phyloP scores from a whole-genome alignment of 2,888 invertebrate species.

The Yponomeuta evonymella region DNA sequence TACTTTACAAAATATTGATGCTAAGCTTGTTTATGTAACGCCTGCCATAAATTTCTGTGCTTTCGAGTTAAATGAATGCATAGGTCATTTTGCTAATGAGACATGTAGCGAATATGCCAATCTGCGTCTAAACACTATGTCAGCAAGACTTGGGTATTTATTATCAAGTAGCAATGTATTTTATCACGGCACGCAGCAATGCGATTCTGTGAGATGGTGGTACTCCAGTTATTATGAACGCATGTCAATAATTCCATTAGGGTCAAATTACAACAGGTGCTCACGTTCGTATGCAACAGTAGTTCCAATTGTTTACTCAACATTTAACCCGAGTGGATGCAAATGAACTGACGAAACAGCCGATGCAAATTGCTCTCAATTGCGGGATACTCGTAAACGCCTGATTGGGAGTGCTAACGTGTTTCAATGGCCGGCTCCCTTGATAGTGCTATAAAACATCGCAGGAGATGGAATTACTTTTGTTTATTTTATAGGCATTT shows the following conservation, averaged over 20 bases:
- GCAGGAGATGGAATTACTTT: background rate
- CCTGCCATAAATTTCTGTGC: too few relatives aligned
- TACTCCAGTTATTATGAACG: too few relatives aligned
- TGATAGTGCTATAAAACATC: background rate
- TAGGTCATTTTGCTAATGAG: too few relatives aligned
- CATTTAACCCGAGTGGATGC: background rate
- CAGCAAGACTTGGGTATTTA: too few relatives aligned
- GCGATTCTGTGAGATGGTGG: too few relatives aligned
- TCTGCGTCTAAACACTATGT: too few relatives aligned
- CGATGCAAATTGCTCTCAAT: background rate
- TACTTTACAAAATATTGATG: too few relatives aligned
- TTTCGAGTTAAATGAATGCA: too few relatives aligned
- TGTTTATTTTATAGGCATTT: background rate
- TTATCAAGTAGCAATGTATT: too few relatives aligned
- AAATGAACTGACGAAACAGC: background rate
- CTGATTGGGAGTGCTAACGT: background rate
- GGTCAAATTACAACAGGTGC: background rate
- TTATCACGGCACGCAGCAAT: too few relatives aligned
- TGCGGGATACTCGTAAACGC: background rate
- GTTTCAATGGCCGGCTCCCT: background rate
- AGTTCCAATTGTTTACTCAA: background rate
- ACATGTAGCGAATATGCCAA: too few relatives aligned
- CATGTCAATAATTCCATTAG: background rate
- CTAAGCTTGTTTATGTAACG: too few relatives aligned
- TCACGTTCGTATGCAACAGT: background rate